Conservation (phyloP, 1,140 invertebrate genomes). For the Nautilus pompilius region DNA sequence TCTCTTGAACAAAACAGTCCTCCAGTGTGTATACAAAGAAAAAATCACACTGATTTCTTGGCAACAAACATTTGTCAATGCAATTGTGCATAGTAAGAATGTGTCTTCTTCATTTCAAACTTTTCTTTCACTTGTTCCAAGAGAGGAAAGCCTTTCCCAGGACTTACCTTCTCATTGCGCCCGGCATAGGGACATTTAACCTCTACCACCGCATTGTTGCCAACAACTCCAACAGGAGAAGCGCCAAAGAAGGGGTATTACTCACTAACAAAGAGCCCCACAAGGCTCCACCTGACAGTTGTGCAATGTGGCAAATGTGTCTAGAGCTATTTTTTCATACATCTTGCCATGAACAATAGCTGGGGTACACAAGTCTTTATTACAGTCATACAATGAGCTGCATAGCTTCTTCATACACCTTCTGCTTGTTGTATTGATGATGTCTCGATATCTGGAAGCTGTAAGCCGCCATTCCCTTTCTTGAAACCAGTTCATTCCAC, state of each 20-base stretch:
- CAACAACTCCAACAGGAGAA: conserved; percentile 13
- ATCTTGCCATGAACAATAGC: too few relatives aligned
- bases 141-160: background rate
- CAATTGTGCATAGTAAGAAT: conserved; percentile 12
- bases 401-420: too few relatives aligned
- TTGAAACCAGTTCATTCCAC: too few relatives aligned
- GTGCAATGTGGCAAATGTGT: too few relatives aligned
- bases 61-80: conserved; percentile 9
- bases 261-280: conserved; percentile 7
- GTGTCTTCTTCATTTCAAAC: background rate
- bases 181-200: conserved; percentile 20
- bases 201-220: conserved; percentile 4
- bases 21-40: conserved; percentile 8
- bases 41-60: conserved; percentile 4
- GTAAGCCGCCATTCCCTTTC: too few relatives aligned
- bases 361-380: too few relatives aligned
- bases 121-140: background rate
- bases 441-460: too few relatives aligned
- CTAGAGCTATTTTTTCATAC: too few relatives aligned
- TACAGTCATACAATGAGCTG: too few relatives aligned
- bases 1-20: conserved; percentile 7
- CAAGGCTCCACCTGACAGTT: too few relatives aligned
- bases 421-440: too few relatives aligned
- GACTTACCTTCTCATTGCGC: conserved; percentile 5
- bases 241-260: conserved; percentile 10